Evolutionary conservation across 2,113 vertebrate genomes (phyloP), one percentile per base, ranked within the genome.

Genomic region (Scophthalmus maximus): DNA sequence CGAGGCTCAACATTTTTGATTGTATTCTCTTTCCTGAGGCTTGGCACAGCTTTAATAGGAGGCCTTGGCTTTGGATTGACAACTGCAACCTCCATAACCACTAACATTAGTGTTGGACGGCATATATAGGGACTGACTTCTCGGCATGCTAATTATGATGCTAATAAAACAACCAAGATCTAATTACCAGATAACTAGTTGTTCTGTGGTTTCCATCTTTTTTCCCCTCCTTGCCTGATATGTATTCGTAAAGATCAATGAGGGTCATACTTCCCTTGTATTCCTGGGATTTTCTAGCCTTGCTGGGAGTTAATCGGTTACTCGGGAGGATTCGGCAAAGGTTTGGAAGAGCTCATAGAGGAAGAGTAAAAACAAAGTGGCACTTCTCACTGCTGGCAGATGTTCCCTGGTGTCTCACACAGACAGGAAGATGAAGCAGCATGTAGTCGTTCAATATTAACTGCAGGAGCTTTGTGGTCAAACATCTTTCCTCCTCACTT

Each of bases 371-470:
- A 79, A 82, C 76, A 80, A 67, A 82, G 61, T 57, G 78, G 47
- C 26, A 58, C 49, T 77, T 73, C 64, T 79, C 81, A 62, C n/a
- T 5, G 73, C 70, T 82, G 86, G 55, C 42, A 46, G 42, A 17
- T 46, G 29, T 74, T 69, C 76, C 68, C 50, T 10, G 27, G 62
- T 56, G 64, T 76, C 38, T 77, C 49, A 23, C 40, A 6, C 51
- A 63, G 49, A 44, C 29, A 26, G 32, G 25, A 25, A 52, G 44
- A 56, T 57, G 50, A 71, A 75, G 18, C 68, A 50, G 32, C 11
- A 8, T 23, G 58, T 40, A 71, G 81, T 65, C 63, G 70, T 89
- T 87, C 63, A 80, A 82, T 83, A 86, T 83, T 86, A 83, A 86
- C 81, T 52, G 55, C 49, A 15, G 29, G 14, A 68, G 52, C 17